Evolutionary conservation across 1,140 invertebrate species (phyloP), one percentile per base, ranked within the genome.

Genomic region (Drusus annulatus): DNA sequence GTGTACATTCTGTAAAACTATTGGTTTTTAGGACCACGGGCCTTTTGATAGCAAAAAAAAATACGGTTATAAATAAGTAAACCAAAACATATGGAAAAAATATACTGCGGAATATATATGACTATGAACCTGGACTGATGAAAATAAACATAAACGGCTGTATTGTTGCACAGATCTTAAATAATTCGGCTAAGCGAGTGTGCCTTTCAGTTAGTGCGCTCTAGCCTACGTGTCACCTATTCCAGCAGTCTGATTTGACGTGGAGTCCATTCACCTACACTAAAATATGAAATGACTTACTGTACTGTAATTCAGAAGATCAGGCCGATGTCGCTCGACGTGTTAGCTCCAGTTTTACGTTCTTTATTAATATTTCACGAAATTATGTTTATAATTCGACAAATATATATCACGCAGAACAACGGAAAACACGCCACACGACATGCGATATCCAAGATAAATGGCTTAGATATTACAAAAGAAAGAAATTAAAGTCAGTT

Each of bases 231-330:
- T 80, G 79, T 80, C 79, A 80, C 73, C 31, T 77, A 54, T 80
- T 76, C 63, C 56, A 68, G 73, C 65, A 69, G 73, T 58, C 74
- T 65, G 79, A 80, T 80, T 80, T 80, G 79, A 80, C 79, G 79
- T 80, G 79, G 79, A 76, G 73, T 76, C 79, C 73, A 71, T 80
- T 76, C 73, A 76, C 79, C 79, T 25, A 54, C 73, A 68, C 76
- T 76, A 76, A 76, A 80, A 56, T 58, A 56, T 13, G 50, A 76
- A 69, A 69, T 23, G 21, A 80, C 79, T 80, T 76, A 80, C 79
- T 77, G 79, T 80, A 80, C 79, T 80, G 79, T 77, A 77, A 80
- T 76, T 69, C 58, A 76, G 79, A 80, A 80, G 79, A 77, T 77
- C 79, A 68, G 75, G 75, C 75, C 74, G 76, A 80, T 71, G 73